Percentiles rank a stretch among this genome's conserved stretches.
Conservation (phyloP, 2,888 invertebrate genomes). For the Tanytarsus gracilentus region DNA sequence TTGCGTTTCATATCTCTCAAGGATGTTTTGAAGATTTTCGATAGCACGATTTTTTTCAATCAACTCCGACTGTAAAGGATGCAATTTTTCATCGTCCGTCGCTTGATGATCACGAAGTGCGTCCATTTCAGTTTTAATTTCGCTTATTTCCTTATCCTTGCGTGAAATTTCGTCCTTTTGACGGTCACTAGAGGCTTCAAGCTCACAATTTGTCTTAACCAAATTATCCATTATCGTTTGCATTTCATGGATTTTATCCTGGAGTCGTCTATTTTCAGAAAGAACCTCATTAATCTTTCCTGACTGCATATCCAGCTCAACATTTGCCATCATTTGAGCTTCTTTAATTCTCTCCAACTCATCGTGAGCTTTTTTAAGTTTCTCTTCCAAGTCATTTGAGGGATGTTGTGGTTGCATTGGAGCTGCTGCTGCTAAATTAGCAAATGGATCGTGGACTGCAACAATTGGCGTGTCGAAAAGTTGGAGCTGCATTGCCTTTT, state of each 20-base stretch:
- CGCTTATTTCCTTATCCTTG: conserved; percentile 25
- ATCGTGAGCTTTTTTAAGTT: conserved; percentile 9
- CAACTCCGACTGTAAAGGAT: background rate
- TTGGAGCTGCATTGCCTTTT: conserved; percentile 39
- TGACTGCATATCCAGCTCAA: conserved; percentile 25
- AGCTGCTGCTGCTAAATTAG: background rate
- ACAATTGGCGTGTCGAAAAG: conserved; percentile 26
- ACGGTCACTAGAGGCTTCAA: background rate
- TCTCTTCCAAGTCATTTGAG: conserved; percentile 5
- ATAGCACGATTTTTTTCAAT: conserved; percentile 1
- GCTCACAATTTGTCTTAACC: conserved; percentile 40
- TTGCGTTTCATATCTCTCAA: background rate
- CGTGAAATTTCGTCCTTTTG: conserved; percentile 3
- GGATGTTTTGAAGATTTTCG: conserved; percentile 2
- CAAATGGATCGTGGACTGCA: conserved; percentile 29
- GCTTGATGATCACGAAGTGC: background rate
- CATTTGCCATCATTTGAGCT: conserved; percentile 4
- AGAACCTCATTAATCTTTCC: conserved; percentile 28
- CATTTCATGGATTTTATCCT: conserved; percentile 40
- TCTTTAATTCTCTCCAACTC: conserved; percentile 1
- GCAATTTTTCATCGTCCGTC: background rate
- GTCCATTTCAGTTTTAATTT: conserved; percentile 14
- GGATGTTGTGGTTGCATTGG: background rate
- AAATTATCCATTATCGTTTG: conserved; percentile 41
- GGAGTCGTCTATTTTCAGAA: conserved; percentile 33